A percentile compares a stretch with the other conserved stretches of the same genome.
phyloP scores from a whole-genome alignment of 2,113 vertebrate genomes.

The Nansenia antarctica region DNA sequence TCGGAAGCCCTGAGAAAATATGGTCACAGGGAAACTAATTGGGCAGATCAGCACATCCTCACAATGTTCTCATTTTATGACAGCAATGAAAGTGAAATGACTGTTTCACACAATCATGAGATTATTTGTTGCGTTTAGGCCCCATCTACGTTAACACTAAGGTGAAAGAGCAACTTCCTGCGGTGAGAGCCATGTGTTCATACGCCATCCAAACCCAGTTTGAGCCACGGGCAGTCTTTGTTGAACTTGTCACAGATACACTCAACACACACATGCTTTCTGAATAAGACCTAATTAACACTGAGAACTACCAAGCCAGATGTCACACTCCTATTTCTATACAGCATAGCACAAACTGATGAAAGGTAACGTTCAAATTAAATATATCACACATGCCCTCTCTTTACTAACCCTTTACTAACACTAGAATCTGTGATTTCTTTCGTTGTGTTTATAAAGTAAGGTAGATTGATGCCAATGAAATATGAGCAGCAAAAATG shows the following conservation, averaged over 20 bases:
- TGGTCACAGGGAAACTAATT: too few species aligned
- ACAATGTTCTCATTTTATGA: neutral
- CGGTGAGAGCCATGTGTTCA: neutral
- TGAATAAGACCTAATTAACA: constrained; percentile 53
- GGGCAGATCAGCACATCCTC: too few species aligned
- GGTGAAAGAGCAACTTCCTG: neutral
- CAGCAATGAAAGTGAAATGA: neutral
- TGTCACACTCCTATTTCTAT: constrained; percentile 47
- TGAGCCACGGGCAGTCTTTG: neutral
- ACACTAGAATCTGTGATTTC: neutral
- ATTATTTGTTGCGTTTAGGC: neutral
- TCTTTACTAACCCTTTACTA: neutral
- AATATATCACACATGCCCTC: neutral
- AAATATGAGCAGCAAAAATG: constrained; percentile 53
- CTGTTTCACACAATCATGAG: neutral
- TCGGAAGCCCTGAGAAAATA: too few species aligned
- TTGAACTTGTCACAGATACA: constrained; percentile 19
- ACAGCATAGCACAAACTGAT: constrained; percentile 13
- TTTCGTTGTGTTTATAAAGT: neutral
- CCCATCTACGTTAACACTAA: neutral
- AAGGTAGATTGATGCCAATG: neutral
- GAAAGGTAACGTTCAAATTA: neutral
- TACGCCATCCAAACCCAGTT: neutral
- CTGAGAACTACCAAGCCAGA: constrained; percentile 45
- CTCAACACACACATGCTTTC: constrained; percentile 26